phyloP scores from a whole-genome alignment of 2,888 invertebrate species.

The Cheilosia pagana region DNA sequence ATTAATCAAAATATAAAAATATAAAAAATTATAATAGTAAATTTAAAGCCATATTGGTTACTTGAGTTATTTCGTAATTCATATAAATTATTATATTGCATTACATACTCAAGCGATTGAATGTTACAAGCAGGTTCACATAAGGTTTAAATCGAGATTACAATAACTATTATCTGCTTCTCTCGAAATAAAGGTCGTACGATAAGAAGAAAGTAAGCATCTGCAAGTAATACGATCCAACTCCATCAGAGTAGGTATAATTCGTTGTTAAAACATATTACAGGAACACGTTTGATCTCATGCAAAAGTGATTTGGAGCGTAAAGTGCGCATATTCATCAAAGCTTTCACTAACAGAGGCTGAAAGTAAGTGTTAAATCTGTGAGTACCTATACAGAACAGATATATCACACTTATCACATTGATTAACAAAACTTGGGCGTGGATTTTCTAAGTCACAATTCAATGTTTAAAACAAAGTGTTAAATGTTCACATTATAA shows the following conservation, averaged over 20 bases:
- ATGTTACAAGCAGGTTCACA: no score
- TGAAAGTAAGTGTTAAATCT: not conserved
- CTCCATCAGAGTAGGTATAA: not conserved
- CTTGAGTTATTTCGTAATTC: no score
- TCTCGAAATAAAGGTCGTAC: no score
- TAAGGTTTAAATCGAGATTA: no score
- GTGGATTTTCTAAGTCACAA: constrained; percentile 36
- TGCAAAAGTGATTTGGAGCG: not conserved
- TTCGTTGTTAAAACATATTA: not conserved
- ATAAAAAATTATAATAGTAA: no score
- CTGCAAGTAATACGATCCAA: not conserved
- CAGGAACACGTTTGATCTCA: not conserved
- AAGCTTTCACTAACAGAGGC: constrained; percentile 19
- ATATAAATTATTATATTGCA: no score
- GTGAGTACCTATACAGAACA: not conserved
- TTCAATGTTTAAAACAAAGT: not conserved
- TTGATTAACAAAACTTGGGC: constrained; percentile 26
- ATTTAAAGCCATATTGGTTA: no score
- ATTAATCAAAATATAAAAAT: no score
- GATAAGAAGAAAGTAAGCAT: not conserved
- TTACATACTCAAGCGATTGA: no score
- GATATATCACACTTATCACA: constrained; percentile 18
- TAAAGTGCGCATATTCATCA: constrained; percentile 22
- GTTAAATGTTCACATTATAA: not conserved
- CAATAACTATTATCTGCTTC: no score